Percentiles rank a stretch among this genome's conserved stretches.
Conservation (phyloP, 2,888 invertebrate species). For the Tetranychus piercei region DNA sequence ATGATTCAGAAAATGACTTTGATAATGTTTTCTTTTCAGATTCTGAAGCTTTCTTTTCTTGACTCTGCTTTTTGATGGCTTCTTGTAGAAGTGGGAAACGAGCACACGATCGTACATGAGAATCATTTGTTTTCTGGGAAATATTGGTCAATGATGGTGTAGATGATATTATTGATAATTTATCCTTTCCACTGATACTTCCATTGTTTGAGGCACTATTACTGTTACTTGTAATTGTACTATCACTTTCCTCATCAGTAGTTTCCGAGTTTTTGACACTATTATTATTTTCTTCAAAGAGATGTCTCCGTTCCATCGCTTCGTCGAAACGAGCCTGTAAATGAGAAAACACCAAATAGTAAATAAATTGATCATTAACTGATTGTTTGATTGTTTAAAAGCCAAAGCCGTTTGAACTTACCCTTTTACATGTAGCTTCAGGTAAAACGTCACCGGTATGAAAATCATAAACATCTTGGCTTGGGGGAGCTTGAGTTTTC, state of each 20-base stretch:
- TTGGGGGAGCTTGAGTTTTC: not conserved
- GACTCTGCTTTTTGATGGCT: conserved; percentile 13
- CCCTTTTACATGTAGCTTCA: conserved; percentile 5
- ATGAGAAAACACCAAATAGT: not conserved
- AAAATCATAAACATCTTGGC: conserved; percentile 9
- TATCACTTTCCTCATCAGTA: not conserved
- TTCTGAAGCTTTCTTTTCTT: conserved; percentile 20
- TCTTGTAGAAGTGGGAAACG: conserved; percentile 21
- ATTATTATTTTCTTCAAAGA: not conserved
- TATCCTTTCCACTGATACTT: conserved; percentile 1
- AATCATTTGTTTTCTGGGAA: not conserved
- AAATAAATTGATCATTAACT: not conserved
- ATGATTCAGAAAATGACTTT: conserved; percentile 6
- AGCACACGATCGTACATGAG: conserved; percentile 22
- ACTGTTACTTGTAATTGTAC: not conserved
- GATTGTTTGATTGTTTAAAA: too few relatives aligned
- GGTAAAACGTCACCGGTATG: not conserved
- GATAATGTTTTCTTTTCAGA: conserved; percentile 20
- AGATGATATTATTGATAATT: not conserved
- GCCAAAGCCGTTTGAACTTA: not conserved
- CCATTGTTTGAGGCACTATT: not conserved
- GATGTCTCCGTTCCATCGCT: not conserved
- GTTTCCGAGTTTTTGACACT: not conserved
- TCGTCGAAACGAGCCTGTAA: not conserved
- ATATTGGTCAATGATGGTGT: not conserved